These are phyloP conservation scores for Adelognathus sp. DNA, from an alignment of 2,888 invertebrate genomes.

Conservation along the genomic window DNA sequence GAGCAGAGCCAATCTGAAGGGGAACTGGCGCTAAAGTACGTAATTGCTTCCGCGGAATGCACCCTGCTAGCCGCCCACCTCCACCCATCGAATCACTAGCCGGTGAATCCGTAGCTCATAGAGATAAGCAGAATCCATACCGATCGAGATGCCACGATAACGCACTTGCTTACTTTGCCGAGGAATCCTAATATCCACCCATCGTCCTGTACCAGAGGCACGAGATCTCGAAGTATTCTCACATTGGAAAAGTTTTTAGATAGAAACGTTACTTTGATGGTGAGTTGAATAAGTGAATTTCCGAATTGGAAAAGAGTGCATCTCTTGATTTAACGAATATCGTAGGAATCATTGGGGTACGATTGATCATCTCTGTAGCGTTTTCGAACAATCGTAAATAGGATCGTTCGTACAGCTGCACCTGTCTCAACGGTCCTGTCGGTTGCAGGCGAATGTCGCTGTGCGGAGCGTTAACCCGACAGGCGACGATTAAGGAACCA, in stretches of 20 bases:
- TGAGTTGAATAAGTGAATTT: not conserved
- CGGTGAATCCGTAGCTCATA: conserved; percentile 16
- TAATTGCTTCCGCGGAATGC: conserved; percentile 60
- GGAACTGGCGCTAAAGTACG: conserved; percentile 52
- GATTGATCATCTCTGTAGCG: too few relatives aligned
- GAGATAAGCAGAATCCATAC: conserved; percentile 40
- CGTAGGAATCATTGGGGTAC: too few relatives aligned
- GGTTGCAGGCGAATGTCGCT: too few relatives aligned
- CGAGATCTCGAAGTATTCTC: not conserved
- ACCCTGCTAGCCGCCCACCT: conserved; percentile 26
- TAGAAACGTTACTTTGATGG: not conserved
- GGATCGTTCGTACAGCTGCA: too few relatives aligned
- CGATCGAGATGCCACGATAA: conserved; percentile 30
- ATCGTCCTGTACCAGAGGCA: not conserved
- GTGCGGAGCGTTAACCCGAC: too few relatives aligned
- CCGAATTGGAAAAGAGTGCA: not conserved
- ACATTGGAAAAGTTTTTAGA: not conserved
- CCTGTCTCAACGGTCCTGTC: too few relatives aligned
- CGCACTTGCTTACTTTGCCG: conserved; percentile 32
- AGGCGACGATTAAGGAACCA: too few relatives aligned
- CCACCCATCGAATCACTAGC: conserved; percentile 5
- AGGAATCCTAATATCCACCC: conserved; percentile 40
- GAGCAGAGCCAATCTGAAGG: conserved; percentile 51
- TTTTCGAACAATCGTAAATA: too few relatives aligned
- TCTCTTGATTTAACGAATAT: too few relatives aligned